Base-by-base conservation (phyloP, 2,113 vertebrate species). In the Crotalus horridus region DNA sequence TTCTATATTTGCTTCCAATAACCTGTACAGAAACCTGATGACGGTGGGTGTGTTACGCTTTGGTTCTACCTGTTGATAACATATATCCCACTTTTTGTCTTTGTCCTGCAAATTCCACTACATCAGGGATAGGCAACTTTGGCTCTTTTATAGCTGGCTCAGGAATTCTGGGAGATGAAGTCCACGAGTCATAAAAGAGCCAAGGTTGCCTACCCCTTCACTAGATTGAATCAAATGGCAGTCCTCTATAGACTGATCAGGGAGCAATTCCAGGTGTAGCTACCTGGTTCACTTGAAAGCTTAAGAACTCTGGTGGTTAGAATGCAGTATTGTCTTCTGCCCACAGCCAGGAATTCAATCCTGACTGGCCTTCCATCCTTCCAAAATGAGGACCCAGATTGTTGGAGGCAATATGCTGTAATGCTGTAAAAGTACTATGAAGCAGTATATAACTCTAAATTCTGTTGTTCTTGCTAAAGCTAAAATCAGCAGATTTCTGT, bases 1-100 rank as follows among this genome's bases (percentile, higher is more conserved):
- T 97, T 96, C 96, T 95, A 95, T 94, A 96, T 39, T 87, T 59
- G 23, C 95, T 96, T 96, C 95, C 87, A 96, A 95, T 88, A 95
- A 94, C 91, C 94, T 95, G 94, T 13, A 23, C 39, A 24, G 94
- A 96, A 94, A 94, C 96, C 88, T 85, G 93, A n/a, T 95, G 95
- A 96, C 95, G 94, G 96, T 69, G 64, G 21, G 21, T 54, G 1
- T 56, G 69, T n/a, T 51, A 51, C 51, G 39, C 43, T 24, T 58
- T 43, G 33, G 56, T 91, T 39, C 26, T 11, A 17, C 53, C 90
- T 39, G 13, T 85, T 46, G 10, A 91, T 56, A 39, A 12, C 24
- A 6, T 53, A 48, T 6, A 24, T 11, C 46, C 11, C 9, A 8
- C 53, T 85, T 8, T 43, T 43, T 21, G 9, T 43, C 6, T 29